Evolutionary conservation across 2,113 vertebrate genomes (phyloP), one percentile per base, ranked within the genome.

Genomic region (Columba janthina): DNA sequence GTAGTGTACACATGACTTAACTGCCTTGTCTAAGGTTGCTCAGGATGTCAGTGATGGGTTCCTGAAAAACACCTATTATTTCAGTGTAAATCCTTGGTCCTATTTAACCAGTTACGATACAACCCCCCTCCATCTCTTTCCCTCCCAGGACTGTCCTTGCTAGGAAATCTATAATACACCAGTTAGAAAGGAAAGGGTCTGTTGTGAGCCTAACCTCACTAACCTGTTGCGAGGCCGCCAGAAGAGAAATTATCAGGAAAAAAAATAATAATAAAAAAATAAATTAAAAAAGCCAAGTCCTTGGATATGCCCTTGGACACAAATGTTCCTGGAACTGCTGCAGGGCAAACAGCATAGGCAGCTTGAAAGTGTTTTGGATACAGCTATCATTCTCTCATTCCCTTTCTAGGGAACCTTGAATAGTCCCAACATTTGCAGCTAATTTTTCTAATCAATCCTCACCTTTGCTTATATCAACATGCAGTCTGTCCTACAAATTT

Each of bases 111-210:
- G 18, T 40, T 51, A 24, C 15, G 24, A 24, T 65, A 50, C 9
- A 3, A 14, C 1, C 4, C 3, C 3, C 1, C 4, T 25, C 25
- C 15, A 12, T n/a, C 25, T 53, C 15, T 66, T 38, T 61, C 26
- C 32, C 10, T 89, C 11, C 28, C 40, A 48, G 46, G 22, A 61
- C 24, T 36, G 34, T 46, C 44, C 44, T 46, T 46, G 44, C 18
- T 46, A 46, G 44, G 44, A 46, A 46, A 44, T 44, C 42, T 44
- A 4, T 56, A 67, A 36, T 50, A 21, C 22, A 48, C 6, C 38
- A 65, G n/a, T 32, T 54, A 32, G 5, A 53, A 73, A 40, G n/a
- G 36, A 53, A 62, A 82, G 16, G 36, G 16, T 64, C 28, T 38
- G 12, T 44, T 46, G 32, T 58, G 38, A 85, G 46, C 44, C 4